These are phyloP conservation scores for Prietella phreatophila DNA, from an alignment of 2,113 vertebrate genomes.

Conservation along the genomic window DNA sequence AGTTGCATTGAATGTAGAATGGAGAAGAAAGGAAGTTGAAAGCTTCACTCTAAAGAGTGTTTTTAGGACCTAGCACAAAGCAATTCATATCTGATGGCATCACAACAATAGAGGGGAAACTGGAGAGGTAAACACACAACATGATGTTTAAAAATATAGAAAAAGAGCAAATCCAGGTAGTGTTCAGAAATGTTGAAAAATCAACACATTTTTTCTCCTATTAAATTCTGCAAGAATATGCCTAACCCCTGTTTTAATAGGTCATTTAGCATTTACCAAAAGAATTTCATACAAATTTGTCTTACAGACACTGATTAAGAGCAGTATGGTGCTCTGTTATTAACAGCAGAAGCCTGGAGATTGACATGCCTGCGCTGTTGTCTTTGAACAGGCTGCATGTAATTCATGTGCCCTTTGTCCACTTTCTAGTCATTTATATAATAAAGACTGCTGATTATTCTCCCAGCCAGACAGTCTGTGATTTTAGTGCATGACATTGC, in stretches of 20 bases:
- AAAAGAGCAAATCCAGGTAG: not conserved
- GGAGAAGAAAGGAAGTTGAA: not conserved
- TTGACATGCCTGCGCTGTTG: conserved; percentile 21
- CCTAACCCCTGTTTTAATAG: conserved; percentile 25
- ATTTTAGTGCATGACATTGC: conserved; percentile 21
- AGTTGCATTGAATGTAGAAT: conserved; percentile 25
- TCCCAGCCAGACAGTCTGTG: conserved; percentile 12
- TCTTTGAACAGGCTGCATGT: conserved; percentile 38
- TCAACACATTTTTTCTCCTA: not conserved
- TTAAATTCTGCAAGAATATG: not conserved
- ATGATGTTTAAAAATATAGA: conserved; percentile 5
- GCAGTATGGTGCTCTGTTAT: conserved; percentile 33
- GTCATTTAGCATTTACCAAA: conserved; percentile 34
- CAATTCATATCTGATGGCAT: conserved; percentile 7
- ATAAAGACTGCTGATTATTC: conserved; percentile 37
- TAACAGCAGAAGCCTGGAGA: conserved; percentile 31
- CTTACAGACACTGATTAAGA: conserved; percentile 31
- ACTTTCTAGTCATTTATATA: conserved; percentile 29
- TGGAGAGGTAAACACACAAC: not conserved
- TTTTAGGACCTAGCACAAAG: not conserved
- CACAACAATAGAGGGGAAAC: not conserved
- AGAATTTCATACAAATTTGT: conserved; percentile 11
- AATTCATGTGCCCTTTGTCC: conserved; percentile 19
- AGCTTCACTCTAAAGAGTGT: not conserved
- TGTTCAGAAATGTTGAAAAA: not conserved